These are phyloP conservation scores for Dasypus novemcinctus DNA, from an alignment of 2,113 vertebrate genomes.

Conservation along the genomic window DNA sequence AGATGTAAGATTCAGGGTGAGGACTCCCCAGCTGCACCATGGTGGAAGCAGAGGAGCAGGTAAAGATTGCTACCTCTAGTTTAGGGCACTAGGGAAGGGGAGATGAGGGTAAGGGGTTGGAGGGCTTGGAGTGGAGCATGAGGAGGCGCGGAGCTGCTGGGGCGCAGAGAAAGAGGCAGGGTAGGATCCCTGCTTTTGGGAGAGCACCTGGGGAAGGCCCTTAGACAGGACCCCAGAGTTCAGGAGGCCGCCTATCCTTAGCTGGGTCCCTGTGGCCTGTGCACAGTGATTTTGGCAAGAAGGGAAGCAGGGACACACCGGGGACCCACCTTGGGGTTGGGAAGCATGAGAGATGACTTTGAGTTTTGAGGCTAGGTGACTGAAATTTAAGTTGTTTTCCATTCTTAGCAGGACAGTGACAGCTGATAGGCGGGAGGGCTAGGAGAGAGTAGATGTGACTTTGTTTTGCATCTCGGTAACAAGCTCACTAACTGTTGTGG, in stretches of 20 bases:
- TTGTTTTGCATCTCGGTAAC: neutral
- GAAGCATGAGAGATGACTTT: neutral
- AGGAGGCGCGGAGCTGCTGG: neutral
- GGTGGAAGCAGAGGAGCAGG: constrained; percentile 92
- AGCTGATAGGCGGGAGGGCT: neutral
- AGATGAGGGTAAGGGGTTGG: accelerated
- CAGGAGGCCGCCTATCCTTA: too few species aligned
- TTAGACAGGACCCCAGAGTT: neutral
- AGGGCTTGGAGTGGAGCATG: too few species aligned
- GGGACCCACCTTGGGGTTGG: neutral
- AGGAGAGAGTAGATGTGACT: neutral
- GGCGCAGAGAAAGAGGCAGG: neutral
- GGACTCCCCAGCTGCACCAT: constrained; percentile 82
- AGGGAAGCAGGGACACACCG: neutral
- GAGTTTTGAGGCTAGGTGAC: neutral
- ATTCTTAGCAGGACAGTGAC: neutral
- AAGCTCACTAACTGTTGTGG: neutral
- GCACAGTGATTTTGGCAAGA: neutral
- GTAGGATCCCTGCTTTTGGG: accelerated
- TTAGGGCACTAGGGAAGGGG: neutral
- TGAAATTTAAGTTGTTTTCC: neutral
- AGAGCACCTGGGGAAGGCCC: neutral
- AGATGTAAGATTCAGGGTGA: neutral
- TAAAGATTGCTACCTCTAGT: constrained; percentile 63
- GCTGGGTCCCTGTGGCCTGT: neutral